Evolutionary conservation across 2,797 vertebrate species (phyloP), one percentile per base, ranked within the genome.

Genomic region (Echiichthys vipera): DNA sequence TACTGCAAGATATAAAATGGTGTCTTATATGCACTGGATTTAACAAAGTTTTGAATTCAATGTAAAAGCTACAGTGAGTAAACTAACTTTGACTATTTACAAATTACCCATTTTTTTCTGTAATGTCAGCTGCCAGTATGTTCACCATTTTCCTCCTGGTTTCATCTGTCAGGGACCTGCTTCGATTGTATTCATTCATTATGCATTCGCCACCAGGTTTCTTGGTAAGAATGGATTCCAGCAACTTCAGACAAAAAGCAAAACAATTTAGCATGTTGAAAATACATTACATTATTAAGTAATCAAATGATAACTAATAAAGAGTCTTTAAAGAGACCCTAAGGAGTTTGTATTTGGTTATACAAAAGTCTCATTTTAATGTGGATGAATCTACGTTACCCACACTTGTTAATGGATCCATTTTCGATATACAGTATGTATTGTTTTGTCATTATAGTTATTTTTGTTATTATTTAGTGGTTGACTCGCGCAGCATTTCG

Each of bases 1-100:
- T 76, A 42, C 64, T 78, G 45, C 55, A 77, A 45, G 27, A 57
- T 57, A 5, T 7, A 29, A 51, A 6, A 30, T n/a, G n/a, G n/a
- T n/a, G 5, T 24, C 5, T 20, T 1, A 45, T 14, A 27, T 57
- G 4, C 37, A 18, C 37, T 27, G 10, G 37, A 42, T 40, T 58
- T 27, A 57, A 56, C 3, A 4, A 1, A 24, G 13, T 39, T 27
- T 17, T 36, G 3, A 53, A 53, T 8, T 32, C 32, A 53, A 46
- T 8, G 29, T n/a, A 2, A 22, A 24, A 36, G 20, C 32, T 36
- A 6, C 5, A 49, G 15, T 27, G 13, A 25, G 46, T 7, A 27
- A 22, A 47, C 5, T 27, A 17, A 14, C 14, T n/a, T n/a, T n/a
- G n/a, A n/a, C n/a, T n/a, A 50, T 50, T 24, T 5, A 5, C 5